Base-by-base conservation (phyloP, 2,888 invertebrate genomes). In the Papilio elwesi region DNA sequence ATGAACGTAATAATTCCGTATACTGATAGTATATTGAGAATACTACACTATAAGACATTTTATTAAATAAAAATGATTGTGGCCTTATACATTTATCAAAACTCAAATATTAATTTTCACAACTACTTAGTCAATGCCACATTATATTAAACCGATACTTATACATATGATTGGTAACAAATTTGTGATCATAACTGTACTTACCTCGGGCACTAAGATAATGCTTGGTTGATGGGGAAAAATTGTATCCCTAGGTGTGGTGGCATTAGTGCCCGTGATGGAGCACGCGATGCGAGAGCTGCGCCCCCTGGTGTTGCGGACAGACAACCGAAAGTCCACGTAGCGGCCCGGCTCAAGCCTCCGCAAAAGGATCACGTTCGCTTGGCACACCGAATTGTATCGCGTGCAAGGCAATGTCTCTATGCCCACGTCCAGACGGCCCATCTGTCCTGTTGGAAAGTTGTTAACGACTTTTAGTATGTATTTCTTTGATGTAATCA, bases 351-450 rank as follows among this genome's bases (percentile, higher is more conserved):
- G 95, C 87, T 97, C 97, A 80, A 98, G 91, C 76, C 96, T 94
- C 80, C 96, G 95, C 78, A 96, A 95, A 76, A 98, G 93, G 77
- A 97, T 95, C 79, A 98, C 96, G 89, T 98, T 98, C 72, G 98
- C 98, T 89, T 98, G 97, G 90, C 98, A 98, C 81, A 97, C 96
- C 68, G 97, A 97, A 93, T 98, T 97, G 92, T 97, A 97, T 78
- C 96, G 95, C 74, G 97, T 96, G 93, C 98, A 98, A 65, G 97
- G 97, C 74, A 98, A 95, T 79, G 96, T 96, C 85, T 97, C 97
- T 77, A 98, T 95, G 79, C 96, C 95, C 77, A 98, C 96, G 83
- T 97, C 96, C 73, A 97, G 95, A 76, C 96, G 96, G 79, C 97
- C 96, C 83, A 96, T 95, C 87, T 95, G 95, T 81, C 95, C 96